These are phyloP conservation scores for Ispidina picta DNA, from an alignment of 2,797 vertebrate species.

Conservation along the genomic window DNA sequence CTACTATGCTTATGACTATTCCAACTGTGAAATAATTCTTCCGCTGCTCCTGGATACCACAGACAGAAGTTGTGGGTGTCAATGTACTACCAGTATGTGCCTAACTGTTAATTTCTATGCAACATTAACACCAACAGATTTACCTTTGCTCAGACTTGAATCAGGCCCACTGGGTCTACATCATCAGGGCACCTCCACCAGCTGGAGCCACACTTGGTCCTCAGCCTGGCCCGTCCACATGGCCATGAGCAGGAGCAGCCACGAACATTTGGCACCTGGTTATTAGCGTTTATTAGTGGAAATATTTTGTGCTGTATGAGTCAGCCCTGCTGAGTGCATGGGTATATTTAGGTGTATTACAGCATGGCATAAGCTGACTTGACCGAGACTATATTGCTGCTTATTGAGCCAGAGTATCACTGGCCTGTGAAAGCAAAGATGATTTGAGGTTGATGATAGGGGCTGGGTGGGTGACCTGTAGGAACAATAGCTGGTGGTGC, in stretches of 20 bases:
- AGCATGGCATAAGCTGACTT: fast-evolving
- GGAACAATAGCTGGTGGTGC: not conserved
- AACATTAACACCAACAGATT: not conserved
- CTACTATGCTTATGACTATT: not conserved
- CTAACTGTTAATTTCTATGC: slow-evolving; percentile 1
- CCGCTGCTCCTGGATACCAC: not conserved
- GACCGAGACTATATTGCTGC: not conserved
- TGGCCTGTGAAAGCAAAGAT: not conserved
- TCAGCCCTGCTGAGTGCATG: not conserved
- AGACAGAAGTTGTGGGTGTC: not conserved
- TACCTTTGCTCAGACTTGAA: not conserved
- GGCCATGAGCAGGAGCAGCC: not conserved
- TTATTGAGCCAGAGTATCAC: not conserved
- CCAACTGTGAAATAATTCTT: not conserved
- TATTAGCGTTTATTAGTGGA: not conserved
- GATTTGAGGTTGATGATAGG: not conserved
- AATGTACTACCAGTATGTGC: not conserved
- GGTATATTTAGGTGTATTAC: not conserved
- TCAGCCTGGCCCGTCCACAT: not conserved
- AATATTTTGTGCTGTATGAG: slow-evolving; percentile 6
- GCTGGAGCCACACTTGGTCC: not conserved
- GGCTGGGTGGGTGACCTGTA: not conserved
- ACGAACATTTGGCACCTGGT: not conserved
- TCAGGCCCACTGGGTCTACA: not conserved
- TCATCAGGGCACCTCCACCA: not conserved